Conservation (phyloP, 2,888 invertebrate species). For the Spodoptera littoralis region DNA sequence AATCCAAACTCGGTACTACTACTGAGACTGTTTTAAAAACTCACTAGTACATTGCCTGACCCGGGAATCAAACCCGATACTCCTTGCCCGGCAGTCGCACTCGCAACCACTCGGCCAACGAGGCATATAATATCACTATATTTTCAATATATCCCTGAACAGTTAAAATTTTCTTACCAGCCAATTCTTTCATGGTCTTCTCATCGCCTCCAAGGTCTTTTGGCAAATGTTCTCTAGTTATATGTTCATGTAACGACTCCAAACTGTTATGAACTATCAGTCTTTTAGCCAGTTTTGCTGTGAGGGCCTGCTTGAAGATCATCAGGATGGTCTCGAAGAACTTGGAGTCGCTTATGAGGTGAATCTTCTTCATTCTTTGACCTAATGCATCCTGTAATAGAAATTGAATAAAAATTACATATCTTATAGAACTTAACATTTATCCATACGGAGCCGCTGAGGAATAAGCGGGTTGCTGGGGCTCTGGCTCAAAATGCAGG, state of each 20-base stretch:
- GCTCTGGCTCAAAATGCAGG: too few species aligned
- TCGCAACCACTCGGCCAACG: too few species aligned
- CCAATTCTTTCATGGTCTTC: slow-evolving; percentile 49
- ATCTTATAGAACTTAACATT: too few species aligned
- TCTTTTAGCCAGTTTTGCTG: slow-evolving; percentile 58
- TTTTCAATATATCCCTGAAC: too few species aligned
- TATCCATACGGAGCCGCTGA: too few species aligned
- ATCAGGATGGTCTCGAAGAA: slow-evolving; percentile 55
- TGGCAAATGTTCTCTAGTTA: slow-evolving; percentile 61
- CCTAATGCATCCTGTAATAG: slow-evolving; percentile 61
- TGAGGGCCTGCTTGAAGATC: slow-evolving; percentile 58
- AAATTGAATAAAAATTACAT: neutral
- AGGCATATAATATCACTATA: too few species aligned
- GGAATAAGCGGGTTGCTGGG: too few species aligned
- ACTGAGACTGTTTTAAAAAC: too few species aligned
- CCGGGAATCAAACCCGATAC: too few species aligned
- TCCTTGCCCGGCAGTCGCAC: too few species aligned
- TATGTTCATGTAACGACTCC: slow-evolving; percentile 55
- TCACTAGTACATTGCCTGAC: too few species aligned
- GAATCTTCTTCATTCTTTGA: slow-evolving; percentile 57
- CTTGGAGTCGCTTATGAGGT: slow-evolving; percentile 61
- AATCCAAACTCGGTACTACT: too few species aligned
- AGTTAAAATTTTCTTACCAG: slow-evolving; percentile 48
- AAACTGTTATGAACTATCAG: slow-evolving; percentile 54
- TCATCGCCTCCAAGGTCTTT: slow-evolving; percentile 63